Percentiles rank a stretch among this genome's conserved stretches.
phyloP scores from a whole-genome alignment of 2,888 invertebrate species.

The Cheiracanthium punctorium region DNA sequence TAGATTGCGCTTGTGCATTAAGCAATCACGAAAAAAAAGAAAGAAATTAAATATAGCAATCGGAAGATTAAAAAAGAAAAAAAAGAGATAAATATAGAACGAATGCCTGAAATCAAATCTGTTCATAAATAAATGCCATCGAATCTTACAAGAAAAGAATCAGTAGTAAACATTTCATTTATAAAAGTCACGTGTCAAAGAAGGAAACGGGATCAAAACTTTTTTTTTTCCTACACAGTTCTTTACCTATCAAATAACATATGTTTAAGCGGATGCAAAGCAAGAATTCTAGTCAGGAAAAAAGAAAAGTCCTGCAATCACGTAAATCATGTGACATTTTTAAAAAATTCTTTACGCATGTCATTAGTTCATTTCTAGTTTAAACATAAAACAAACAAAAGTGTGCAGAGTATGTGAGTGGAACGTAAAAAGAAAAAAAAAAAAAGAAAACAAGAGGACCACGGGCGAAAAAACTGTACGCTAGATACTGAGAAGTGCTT shows the following conservation, averaged over 20 bases:
- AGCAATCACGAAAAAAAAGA: too few relatives aligned
- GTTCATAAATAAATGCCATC: too few relatives aligned
- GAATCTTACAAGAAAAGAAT: too few relatives aligned
- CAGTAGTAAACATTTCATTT: not conserved
- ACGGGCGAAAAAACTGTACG: constrained; percentile 22
- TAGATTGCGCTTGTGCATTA: too few relatives aligned
- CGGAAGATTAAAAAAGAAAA: too few relatives aligned
- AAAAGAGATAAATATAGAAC: too few relatives aligned
- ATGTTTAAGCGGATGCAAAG: not conserved
- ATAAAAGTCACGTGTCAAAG: not conserved
- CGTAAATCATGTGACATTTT: not conserved
- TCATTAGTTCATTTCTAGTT: too few relatives aligned
- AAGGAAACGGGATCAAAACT: not conserved
- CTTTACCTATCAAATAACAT: not conserved
- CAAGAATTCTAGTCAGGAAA: not conserved
- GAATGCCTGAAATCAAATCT: too few relatives aligned
- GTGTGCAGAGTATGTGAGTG: constrained; percentile 3
- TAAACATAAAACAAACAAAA: constrained; percentile 3
- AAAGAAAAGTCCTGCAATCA: not conserved
- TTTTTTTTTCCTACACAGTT: not conserved
- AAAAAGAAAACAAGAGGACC: constrained; percentile 16
- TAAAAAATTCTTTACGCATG: not conserved
- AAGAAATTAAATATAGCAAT: too few relatives aligned
- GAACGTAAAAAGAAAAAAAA: constrained; percentile 21
- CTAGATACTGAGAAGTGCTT: constrained; percentile 46